Conservation (phyloP, 2,888 invertebrate species). For the Sympetrum striolatum region DNA sequence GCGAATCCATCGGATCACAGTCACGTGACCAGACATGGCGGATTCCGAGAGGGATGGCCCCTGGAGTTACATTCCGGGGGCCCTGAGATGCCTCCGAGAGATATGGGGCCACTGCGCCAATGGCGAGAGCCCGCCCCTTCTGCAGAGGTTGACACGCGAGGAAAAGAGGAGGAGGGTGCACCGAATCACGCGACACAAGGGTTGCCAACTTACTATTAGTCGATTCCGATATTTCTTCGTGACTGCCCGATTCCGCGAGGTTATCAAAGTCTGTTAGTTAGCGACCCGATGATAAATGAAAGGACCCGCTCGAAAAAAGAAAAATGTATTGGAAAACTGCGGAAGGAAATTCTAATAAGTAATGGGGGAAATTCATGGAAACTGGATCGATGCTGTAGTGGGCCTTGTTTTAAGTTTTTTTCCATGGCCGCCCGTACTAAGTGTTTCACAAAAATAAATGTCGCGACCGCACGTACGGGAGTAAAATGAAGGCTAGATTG, state of each 20-base stretch:
- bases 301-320: neutral
- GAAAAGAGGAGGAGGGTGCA: neutral
- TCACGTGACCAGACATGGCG: slow-evolving; percentile 24
- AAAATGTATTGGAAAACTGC: too few relatives aligned
- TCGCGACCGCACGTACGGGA: too few relatives aligned
- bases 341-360: too few relatives aligned
- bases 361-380: too few relatives aligned
- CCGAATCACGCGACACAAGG: slow-evolving; percentile 8
- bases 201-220: too few relatives aligned
- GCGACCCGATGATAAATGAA: neutral
- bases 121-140: neutral
- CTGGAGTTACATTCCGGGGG: neutral
- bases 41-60: neutral
- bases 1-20: neutral
- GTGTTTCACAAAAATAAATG: too few relatives aligned
- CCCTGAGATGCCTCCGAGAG: slow-evolving; percentile 4
- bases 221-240: too few relatives aligned
- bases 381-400: too few relatives aligned
- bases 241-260: too few relatives aligned
- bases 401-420: too few relatives aligned
- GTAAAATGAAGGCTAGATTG: too few relatives aligned
- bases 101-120: slow-evolving; percentile 29
- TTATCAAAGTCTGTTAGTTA: neutral
- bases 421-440: too few relatives aligned
- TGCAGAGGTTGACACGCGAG: neutral